phyloP scores from a whole-genome alignment of 2,888 invertebrate species.

The Temnothorax ravouxi region DNA sequence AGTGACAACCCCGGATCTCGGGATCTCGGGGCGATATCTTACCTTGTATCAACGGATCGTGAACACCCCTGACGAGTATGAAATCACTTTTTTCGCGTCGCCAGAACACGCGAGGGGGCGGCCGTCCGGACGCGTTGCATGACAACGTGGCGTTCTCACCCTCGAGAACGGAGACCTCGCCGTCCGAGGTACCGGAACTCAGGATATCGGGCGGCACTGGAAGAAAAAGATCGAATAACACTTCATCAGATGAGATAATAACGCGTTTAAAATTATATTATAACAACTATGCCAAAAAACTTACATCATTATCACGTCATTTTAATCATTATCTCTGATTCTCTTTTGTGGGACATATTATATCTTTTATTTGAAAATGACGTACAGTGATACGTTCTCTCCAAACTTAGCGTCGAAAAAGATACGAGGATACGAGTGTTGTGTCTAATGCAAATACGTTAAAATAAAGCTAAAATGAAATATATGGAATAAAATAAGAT shows the following conservation, averaged over 20 bases:
- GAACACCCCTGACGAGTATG: slow-evolving; percentile 80
- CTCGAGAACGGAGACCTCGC: slow-evolving; percentile 91
- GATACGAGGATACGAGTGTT: not conserved
- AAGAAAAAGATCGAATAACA: slow-evolving; percentile 79
- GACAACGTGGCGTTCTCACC: slow-evolving; percentile 92
- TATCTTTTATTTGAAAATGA: slow-evolving; percentile 1
- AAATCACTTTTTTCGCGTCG: slow-evolving; percentile 81
- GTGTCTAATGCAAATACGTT: slow-evolving; percentile 6
- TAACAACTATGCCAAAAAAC: not conserved
- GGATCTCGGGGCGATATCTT: slow-evolving; percentile 60
- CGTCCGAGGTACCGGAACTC: slow-evolving; percentile 91
- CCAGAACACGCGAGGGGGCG: slow-evolving; percentile 89
- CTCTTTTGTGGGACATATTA: slow-evolving; percentile 1
- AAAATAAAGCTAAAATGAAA: slow-evolving; percentile 5
- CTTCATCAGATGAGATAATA: not conserved
- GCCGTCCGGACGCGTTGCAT: slow-evolving; percentile 92
- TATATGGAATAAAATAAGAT: slow-evolving; percentile 1
- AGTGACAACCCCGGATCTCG: not conserved
- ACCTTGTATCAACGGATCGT: slow-evolving; percentile 80
- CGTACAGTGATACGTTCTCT: not conserved
- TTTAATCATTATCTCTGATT: not conserved
- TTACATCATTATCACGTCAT: not conserved
- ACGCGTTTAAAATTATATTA: not conserved
- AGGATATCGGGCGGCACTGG: slow-evolving; percentile 93
- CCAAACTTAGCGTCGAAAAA: slow-evolving; percentile 55